These are phyloP conservation scores for Myopa testacea DNA, from an alignment of 2,888 invertebrate genomes.

Conservation along the genomic window DNA sequence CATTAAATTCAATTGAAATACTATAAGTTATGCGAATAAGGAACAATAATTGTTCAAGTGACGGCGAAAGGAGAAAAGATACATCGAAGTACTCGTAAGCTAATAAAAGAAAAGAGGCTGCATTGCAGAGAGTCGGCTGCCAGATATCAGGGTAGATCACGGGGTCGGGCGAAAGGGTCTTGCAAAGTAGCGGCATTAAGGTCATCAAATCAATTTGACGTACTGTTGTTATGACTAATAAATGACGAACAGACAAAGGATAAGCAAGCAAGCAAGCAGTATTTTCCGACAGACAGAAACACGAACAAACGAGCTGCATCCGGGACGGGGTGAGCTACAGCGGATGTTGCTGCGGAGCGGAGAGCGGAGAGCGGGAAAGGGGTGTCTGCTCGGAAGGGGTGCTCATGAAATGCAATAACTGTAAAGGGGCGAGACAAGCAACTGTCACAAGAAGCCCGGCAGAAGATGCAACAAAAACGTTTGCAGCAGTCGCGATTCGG, in stretches of 20 bases:
- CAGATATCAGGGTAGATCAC: too few species aligned
- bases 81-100: too few species aligned
- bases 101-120: not conserved
- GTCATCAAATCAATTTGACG: not conserved
- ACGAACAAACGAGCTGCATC: not conserved
- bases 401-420: not conserved
- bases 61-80: too few species aligned
- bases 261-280: not conserved
- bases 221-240: constrained; percentile 29
- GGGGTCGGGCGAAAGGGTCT: not conserved
- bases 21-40: too few species aligned
- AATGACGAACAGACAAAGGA: constrained; percentile 16
- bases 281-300: constrained; percentile 19
- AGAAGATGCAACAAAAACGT: not conserved
- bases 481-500: constrained; percentile 5
- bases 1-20: not conserved
- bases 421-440: not conserved
- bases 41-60: too few species aligned
- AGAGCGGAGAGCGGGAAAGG: too few species aligned
- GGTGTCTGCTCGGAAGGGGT: constrained; percentile 11
- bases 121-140: not conserved
- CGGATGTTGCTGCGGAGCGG: too few species aligned
- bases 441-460: not conserved
- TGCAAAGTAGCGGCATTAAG: not conserved
- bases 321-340: constrained; percentile 20